Conservation (phyloP, 1,140 invertebrate genomes). For the Cepaea nemoralis region DNA sequence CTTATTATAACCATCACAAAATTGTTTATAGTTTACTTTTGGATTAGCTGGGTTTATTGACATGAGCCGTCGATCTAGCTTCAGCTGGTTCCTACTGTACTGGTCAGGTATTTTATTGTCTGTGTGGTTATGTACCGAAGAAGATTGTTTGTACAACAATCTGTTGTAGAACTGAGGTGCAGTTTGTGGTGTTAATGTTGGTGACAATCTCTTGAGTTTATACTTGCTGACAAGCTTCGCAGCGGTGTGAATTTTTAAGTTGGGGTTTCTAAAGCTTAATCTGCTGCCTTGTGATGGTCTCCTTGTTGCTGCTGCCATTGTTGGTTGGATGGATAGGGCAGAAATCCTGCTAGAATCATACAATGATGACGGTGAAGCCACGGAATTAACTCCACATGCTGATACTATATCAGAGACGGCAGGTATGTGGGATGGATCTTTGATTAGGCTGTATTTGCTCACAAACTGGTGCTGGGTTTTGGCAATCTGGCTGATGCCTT, state of each 20-base stretch:
- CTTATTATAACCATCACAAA: not conserved
- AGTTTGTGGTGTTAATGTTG: constrained; percentile 19
- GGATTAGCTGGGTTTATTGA: not conserved
- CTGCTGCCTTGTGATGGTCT: not conserved
- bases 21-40: not conserved
- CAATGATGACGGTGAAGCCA: not conserved
- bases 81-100: not conserved
- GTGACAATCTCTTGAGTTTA: constrained; percentile 37
- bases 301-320: not conserved
- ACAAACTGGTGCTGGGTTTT: too few relatives aligned
- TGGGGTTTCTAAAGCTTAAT: not conserved
- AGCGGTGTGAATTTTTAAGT: constrained; percentile 25
- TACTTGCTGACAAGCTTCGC: constrained; percentile 39
- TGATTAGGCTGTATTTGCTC: not conserved
- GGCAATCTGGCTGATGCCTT: too few relatives aligned
- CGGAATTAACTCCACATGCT: not conserved
- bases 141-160: not conserved
- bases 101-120: not conserved
- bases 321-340: not conserved
- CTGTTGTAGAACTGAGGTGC: constrained; percentile 8
- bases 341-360: not conserved
- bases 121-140: not conserved
- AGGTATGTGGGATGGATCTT: not conserved
- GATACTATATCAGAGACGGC: too few relatives aligned
- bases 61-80: not conserved